Evolutionary conservation across 2,797 vertebrate genomes (phyloP), one percentile per base, ranked within the genome.

Genomic region (Bufotes viridis): DNA sequence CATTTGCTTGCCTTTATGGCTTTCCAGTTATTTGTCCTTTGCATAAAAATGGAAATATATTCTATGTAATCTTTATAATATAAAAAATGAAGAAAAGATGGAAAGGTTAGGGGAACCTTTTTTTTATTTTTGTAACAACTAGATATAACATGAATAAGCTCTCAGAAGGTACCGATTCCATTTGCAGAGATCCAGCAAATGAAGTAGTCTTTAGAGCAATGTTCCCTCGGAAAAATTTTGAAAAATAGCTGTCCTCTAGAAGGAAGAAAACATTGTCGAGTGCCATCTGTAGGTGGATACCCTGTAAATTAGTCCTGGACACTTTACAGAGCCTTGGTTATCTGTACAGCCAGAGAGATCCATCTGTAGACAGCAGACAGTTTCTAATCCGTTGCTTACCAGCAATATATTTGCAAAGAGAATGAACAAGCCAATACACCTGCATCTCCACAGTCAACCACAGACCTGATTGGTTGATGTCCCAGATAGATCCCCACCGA

Each of bases 31-130:
- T 26, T 49, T 63, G 53, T 42, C 22, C 20, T 76, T 75, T n/a
- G 5, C 57, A 61, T 61, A 34, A 74, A 75, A 74, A 84, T 57
- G 5, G 24, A 60, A 70, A 58, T 57, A 70, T 65, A 81, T 65
- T 63, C 34, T 61, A 34, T 29, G 22, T 12, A 81, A 7, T 13
- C 60, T 7, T 60, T 7, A 10, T 60, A 29, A 20, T 80, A 78
- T 63, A 63, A 63, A 67, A 67, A 72, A 18, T 7, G 42, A 34
- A 17, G 0, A 70, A 51, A 51, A 51, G 53, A 75, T 12, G 34
- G 12, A 12, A n/a, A 22, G 4, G 18, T 49, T 72, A 12, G 63
- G n/a, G 12, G 75, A 49, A 42, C 49, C 51, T 7, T 22, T 34
- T 34, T 29, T 34, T 34, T 34, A 61, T 20, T 63, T 63, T 22